Evolutionary conservation across 2,888 invertebrate genomes (phyloP).

Genomic region (Caenorhabditis japonica): DNA sequence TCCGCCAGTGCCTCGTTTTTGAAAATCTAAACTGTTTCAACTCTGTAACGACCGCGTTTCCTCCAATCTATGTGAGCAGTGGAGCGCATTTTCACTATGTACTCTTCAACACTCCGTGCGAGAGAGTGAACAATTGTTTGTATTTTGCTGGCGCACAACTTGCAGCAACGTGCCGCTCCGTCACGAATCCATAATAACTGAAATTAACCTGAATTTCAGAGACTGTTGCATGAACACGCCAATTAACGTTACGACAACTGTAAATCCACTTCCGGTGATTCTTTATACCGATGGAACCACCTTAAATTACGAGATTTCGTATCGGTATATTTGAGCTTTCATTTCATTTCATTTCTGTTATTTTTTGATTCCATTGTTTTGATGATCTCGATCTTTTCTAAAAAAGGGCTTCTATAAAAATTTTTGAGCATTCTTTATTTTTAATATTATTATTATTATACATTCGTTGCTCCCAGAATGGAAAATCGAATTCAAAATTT

Average conservation of each 20-base stretch:
- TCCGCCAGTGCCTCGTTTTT: no score
- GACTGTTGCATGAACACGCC: conserved; percentile 48
- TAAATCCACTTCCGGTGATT: conserved; percentile 51
- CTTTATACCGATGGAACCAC: conserved; percentile 39
- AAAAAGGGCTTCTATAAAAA: conserved; percentile 22
- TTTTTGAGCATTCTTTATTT: conserved; percentile 31
- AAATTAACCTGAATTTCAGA: conserved; percentile 17
- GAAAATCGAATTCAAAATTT: no score
- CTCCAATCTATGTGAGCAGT: no score
- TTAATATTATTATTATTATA: no score
- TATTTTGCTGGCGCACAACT: no score
- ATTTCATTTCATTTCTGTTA: conserved; percentile 4
- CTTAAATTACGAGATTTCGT: conserved; percentile 38
- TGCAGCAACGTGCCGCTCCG: no score
- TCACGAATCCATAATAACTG: no score
- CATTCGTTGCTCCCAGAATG: conserved; percentile 36
- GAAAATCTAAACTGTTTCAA: no score
- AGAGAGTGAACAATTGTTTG: no score
- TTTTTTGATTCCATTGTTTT: not conserved
- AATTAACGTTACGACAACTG: conserved; percentile 45
- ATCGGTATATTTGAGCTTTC: conserved; percentile 22
- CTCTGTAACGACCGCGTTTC: no score
- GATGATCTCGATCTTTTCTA: conserved; percentile 32
- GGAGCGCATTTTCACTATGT: no score
- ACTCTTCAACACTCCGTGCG: no score